These are phyloP conservation scores for Conger conger DNA, from an alignment of 2,113 vertebrate species.

Conservation along the genomic window DNA sequence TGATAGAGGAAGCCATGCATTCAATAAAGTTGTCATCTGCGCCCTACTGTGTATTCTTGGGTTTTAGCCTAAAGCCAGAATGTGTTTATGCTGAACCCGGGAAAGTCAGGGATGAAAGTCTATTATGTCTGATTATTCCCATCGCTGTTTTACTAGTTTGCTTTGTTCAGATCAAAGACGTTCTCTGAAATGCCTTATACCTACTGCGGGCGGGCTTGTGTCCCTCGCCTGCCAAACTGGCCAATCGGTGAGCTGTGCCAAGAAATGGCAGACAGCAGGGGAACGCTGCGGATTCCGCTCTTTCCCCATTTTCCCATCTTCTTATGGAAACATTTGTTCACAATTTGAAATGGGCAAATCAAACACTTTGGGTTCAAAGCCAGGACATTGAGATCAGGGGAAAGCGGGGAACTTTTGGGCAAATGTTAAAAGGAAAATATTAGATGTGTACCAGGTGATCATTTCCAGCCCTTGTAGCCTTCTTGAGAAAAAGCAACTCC, in stretches of 20 bases:
- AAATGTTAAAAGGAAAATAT: constrained; percentile 26
- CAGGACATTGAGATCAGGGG: constrained; percentile 17
- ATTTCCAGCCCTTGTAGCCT: not conserved
- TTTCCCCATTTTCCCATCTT: constrained; percentile 4
- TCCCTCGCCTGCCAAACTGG: constrained; percentile 52
- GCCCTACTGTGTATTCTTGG: constrained; percentile 66
- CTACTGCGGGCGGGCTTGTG: constrained; percentile 53
- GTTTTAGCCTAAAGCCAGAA: constrained; percentile 70
- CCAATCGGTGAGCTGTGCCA: constrained; percentile 54
- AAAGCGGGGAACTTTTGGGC: constrained; percentile 22
- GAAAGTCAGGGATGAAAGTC: constrained; percentile 61
- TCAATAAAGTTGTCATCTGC: constrained; percentile 63
- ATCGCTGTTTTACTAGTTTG: constrained; percentile 65
- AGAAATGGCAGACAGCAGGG: constrained; percentile 53
- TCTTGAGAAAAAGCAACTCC: not conserved
- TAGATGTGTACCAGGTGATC: constrained; percentile 19
- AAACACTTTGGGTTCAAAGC: constrained; percentile 29
- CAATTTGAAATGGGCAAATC: constrained; percentile 30
- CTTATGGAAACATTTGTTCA: constrained; percentile 37
- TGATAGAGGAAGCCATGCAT: constrained; percentile 52
- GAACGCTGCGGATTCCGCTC: constrained; percentile 48
- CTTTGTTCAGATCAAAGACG: constrained; percentile 70
- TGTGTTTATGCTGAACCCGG: constrained; percentile 68
- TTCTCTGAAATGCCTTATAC: constrained; percentile 64
- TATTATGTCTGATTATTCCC: constrained; percentile 71